Conservation (phyloP, 2,113 vertebrate genomes). For the Bubo blakistoni region DNA sequence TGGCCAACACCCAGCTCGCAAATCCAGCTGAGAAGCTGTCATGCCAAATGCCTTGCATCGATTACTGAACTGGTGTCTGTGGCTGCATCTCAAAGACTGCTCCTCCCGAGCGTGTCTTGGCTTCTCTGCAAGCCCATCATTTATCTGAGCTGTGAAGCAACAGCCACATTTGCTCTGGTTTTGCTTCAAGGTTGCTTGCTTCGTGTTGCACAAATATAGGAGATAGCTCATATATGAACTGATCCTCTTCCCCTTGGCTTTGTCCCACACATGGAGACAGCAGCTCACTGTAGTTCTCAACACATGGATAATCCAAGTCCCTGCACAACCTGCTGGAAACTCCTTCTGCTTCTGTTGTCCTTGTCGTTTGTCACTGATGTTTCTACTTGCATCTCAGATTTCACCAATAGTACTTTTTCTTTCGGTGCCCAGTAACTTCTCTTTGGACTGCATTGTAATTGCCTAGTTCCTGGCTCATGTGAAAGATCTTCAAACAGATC, state of each 20-base stretch:
- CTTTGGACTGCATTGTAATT: not conserved
- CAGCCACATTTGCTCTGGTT: not conserved
- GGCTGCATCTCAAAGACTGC: not conserved
- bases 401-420: not conserved
- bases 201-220: not conserved
- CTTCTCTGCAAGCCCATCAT: not conserved
- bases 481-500: not conserved
- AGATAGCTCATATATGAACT: not conserved
- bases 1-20: not conserved
- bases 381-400: not conserved
- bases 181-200: not conserved
- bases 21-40: not conserved
- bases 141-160: not conserved
- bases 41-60: not conserved
- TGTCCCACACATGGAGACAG: not conserved
- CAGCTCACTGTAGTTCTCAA: not conserved
- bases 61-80: not conserved
- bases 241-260: not conserved
- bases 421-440: not conserved
- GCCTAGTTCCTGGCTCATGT: not conserved
- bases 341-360: not conserved
- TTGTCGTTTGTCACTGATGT: not conserved
- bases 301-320: accelerated
- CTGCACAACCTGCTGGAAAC: not conserved
- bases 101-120: not conserved